Conservation (phyloP, 2,113 vertebrate genomes). For the Pseudopodoces humilis region DNA sequence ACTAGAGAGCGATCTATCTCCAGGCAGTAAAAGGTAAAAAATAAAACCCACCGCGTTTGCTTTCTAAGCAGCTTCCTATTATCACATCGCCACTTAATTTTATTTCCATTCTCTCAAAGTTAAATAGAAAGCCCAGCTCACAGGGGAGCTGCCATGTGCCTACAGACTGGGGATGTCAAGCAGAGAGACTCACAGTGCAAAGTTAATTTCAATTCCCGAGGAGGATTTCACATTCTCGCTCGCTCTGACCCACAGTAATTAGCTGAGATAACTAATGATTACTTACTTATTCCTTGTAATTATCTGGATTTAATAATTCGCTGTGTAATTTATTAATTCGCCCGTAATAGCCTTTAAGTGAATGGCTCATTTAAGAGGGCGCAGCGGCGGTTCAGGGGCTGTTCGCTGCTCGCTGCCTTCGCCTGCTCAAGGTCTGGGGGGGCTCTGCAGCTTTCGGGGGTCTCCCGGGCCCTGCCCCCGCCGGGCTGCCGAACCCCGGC, state of each 20-base stretch:
- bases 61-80: slow-evolving; percentile 74
- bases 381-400: slow-evolving; percentile 67
- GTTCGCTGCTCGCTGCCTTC: slow-evolving; percentile 73
- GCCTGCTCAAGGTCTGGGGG: slow-evolving; percentile 70
- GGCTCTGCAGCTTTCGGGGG: background rate
- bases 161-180: slow-evolving; percentile 80
- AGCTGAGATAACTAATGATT: slow-evolving; percentile 99
- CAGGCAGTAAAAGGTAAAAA: slow-evolving; percentile 47
- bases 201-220: slow-evolving; percentile 96
- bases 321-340: slow-evolving; percentile 99
- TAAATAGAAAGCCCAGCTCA: slow-evolving; percentile 79
- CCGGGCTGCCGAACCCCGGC: background rate
- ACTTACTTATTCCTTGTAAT: slow-evolving; percentile 98
- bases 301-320: slow-evolving; percentile 99
- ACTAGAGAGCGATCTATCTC: slow-evolving; percentile 49
- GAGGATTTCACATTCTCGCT: slow-evolving; percentile 86
- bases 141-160: slow-evolving; percentile 81
- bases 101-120: slow-evolving; percentile 83
- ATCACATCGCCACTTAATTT: slow-evolving; percentile 77
- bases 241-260: slow-evolving; percentile 98
- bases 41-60: slow-evolving; percentile 66
- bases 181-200: slow-evolving; percentile 83
- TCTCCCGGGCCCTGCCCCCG: no score
- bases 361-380: slow-evolving; percentile 85
- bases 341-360: slow-evolving; percentile 94